phyloP scores from a whole-genome alignment of 2,113 vertebrate genomes.

The Xiphophorus couchianus region DNA sequence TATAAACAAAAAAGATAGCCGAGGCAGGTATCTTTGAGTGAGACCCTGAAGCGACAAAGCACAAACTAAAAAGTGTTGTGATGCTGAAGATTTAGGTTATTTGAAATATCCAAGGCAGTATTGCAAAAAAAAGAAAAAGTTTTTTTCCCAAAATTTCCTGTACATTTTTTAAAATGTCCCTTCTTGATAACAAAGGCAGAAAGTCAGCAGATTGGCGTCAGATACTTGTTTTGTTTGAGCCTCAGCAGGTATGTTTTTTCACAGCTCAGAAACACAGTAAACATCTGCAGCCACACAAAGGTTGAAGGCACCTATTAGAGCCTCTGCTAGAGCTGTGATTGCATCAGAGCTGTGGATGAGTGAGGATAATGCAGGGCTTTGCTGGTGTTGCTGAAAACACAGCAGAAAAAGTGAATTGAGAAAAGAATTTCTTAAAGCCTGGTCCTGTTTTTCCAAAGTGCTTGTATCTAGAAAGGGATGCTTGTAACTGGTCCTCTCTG shows the following conservation, averaged over 20 bases:
- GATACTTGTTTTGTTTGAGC: slow-evolving; percentile 41
- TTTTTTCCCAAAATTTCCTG: too few species aligned
- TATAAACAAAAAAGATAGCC: slow-evolving; percentile 5
- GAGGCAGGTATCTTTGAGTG: slow-evolving; percentile 21
- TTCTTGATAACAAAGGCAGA: slow-evolving; percentile 21
- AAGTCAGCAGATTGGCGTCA: slow-evolving; percentile 30
- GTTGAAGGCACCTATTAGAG: slow-evolving; percentile 36
- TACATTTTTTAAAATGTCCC: too few species aligned
- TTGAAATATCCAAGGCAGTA: too few species aligned
- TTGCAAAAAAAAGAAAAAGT: too few species aligned
- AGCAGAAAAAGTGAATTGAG: slow-evolving; percentile 23
- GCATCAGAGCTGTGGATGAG: slow-evolving; percentile 35
- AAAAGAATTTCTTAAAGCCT: slow-evolving; percentile 15
- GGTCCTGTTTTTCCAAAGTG: slow-evolving; percentile 47
- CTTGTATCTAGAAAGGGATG: slow-evolving; percentile 22
- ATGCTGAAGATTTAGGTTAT: too few species aligned
- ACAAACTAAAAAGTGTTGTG: slow-evolving; percentile 8
- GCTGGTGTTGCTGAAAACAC: slow-evolving; percentile 32
- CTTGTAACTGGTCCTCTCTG: slow-evolving; percentile 23
- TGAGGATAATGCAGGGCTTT: slow-evolving; percentile 21
- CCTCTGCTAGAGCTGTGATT: slow-evolving; percentile 27
- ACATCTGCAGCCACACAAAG: slow-evolving; percentile 52
- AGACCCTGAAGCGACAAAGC: slow-evolving; percentile 2
- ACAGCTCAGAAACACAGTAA: slow-evolving; percentile 46
- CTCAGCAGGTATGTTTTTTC: slow-evolving; percentile 20